Conservation (phyloP, 2,113 vertebrate species). For the Ciconia maguari region DNA sequence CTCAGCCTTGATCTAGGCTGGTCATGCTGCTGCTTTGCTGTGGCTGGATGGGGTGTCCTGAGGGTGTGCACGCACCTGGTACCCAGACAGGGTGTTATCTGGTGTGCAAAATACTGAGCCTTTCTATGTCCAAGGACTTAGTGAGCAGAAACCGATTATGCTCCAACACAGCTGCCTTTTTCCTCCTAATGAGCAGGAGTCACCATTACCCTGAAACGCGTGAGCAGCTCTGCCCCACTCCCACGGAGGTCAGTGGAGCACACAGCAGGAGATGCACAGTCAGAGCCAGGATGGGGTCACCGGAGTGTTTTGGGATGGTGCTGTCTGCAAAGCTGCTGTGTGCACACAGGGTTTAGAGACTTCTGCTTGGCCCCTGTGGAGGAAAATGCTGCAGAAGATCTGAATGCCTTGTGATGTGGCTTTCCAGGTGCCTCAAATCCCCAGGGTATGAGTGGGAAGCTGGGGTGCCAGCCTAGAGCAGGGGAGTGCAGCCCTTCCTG, state of each 20-base stretch:
- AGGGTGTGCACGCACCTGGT: background rate
- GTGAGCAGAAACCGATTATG: background rate
- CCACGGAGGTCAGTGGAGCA: background rate
- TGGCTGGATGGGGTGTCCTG: background rate
- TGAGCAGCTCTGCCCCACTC: background rate
- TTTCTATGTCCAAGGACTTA: background rate
- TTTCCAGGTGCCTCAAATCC: background rate
- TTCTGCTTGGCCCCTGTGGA: background rate
- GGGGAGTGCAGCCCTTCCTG: background rate
- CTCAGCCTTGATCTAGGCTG: accelerated
- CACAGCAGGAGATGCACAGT: background rate
- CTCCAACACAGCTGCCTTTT: background rate
- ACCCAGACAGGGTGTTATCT: background rate
- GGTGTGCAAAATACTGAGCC: background rate
- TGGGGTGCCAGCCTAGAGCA: background rate
- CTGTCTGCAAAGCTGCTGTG: background rate
- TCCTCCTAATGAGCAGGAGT: background rate
- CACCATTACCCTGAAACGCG: background rate
- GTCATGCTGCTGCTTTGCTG: background rate
- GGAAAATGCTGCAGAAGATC: background rate
- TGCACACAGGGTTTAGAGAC: background rate
- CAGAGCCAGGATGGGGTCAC: background rate
- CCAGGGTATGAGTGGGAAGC: background rate
- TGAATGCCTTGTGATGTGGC: background rate
- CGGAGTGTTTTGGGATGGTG: background rate